These are phyloP conservation scores for Drosophila sp. DNA, from an alignment of 1,140 invertebrate genomes.

Conservation along the genomic window DNA sequence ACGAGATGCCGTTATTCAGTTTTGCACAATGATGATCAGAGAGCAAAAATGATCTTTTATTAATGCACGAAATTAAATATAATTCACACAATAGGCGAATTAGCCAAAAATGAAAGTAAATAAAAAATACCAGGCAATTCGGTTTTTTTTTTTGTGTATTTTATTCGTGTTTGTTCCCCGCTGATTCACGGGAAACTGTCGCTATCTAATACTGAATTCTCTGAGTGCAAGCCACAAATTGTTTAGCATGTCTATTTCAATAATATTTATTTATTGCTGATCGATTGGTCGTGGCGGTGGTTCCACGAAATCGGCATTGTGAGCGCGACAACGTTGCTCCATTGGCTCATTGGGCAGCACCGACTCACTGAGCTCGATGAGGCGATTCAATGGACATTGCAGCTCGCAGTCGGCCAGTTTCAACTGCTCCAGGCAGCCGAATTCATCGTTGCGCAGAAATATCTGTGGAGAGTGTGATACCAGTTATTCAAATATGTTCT, in stretches of 20 bases:
- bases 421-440: conserved; percentile 85
- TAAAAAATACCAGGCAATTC: conserved; percentile 8
- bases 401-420: conserved; percentile 87
- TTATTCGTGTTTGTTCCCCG: no score
- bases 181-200: not conserved
- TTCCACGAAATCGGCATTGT: conserved; percentile 85
- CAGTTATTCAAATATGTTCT: not conserved
- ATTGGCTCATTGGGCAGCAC: conserved; percentile 86
- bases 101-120: conserved; percentile 8
- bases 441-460: conserved; percentile 87
- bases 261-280: conserved; percentile 37
- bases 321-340: conserved; percentile 86
- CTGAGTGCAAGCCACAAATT: conserved; percentile 7
- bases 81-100: conserved; percentile 43
- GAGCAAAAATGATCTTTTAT: conserved; percentile 26
- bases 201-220: conserved; percentile 38
- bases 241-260: not conserved
- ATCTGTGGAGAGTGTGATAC: conserved; percentile 85
- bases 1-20: conserved; percentile 34
- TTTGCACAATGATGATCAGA: conserved; percentile 38
- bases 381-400: conserved; percentile 87
- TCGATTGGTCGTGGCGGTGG: conserved; percentile 84
- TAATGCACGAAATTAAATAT: conserved; percentile 29
- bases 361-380: conserved; percentile 86
- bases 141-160: conserved; percentile 21